phyloP scores from a whole-genome alignment of 2,888 invertebrate species.

The Rhodophaea formosa region DNA sequence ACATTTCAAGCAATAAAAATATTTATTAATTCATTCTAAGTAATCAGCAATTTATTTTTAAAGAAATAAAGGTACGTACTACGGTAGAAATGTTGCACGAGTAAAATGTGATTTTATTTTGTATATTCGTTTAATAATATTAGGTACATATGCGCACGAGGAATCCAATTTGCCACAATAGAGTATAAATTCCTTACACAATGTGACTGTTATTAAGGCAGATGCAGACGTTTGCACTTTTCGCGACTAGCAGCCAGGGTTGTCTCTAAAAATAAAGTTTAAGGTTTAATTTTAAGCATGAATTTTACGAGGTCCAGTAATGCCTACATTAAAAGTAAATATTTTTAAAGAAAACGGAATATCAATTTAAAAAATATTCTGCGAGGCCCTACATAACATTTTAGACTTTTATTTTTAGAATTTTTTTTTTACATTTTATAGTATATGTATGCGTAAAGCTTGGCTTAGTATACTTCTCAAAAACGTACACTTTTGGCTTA shows the following conservation, averaged over 20 bases:
- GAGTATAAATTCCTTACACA: constrained; percentile 47
- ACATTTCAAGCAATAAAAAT: too few species aligned
- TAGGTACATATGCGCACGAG: constrained; percentile 3
- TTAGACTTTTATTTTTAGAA: too few species aligned
- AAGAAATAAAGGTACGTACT: neutral
- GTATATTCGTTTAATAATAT: constrained; percentile 14
- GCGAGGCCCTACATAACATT: too few species aligned
- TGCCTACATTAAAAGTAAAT: too few species aligned
- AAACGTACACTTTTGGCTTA: too few species aligned
- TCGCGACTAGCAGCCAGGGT: constrained; percentile 35
- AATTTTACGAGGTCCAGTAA: too few species aligned
- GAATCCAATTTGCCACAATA: constrained; percentile 39
- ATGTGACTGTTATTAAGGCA: constrained; percentile 48
- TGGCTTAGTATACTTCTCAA: too few species aligned
- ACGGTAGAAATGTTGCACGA: neutral
- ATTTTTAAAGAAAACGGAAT: too few species aligned
- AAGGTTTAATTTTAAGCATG: neutral
- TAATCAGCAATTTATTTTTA: neutral
- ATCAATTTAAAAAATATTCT: too few species aligned
- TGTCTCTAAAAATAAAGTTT: constrained; percentile 27
- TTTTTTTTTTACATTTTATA: too few species aligned
- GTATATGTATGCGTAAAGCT: too few species aligned
- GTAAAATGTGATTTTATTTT: neutral
- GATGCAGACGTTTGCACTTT: constrained; percentile 42
- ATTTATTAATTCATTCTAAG: too few species aligned